Conservation (phyloP, 2,888 invertebrate genomes). For the Tenthredo scrophulariae region DNA sequence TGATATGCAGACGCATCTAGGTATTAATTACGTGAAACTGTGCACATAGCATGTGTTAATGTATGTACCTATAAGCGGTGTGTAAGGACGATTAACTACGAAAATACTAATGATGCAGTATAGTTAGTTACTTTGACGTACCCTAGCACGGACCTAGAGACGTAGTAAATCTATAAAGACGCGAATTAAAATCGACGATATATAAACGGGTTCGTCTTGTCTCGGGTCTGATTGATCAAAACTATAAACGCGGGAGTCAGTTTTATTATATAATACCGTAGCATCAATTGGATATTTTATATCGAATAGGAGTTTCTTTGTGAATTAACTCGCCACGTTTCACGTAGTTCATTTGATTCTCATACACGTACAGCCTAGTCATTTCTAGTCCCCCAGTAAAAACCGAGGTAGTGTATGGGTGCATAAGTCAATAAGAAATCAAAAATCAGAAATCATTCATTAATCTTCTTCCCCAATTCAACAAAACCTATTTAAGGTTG, state of each 20-base stretch:
- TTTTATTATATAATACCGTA: conserved; percentile 3
- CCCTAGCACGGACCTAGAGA: not conserved
- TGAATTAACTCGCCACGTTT: not conserved
- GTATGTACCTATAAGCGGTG: not conserved
- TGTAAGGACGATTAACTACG: not conserved
- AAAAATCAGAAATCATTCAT: not conserved
- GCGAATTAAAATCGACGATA: not conserved
- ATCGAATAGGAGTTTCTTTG: not conserved
- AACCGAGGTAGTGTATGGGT: not conserved
- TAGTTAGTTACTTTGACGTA: conserved; percentile 5
- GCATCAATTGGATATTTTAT: not conserved
- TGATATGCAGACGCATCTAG: not conserved
- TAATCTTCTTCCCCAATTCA: not conserved
- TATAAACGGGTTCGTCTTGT: not conserved
- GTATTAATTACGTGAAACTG: conserved; percentile 11
- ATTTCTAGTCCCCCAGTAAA: not conserved
- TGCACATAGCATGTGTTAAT: not conserved
- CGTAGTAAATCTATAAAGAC: conserved; percentile 9
- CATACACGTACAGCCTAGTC: not conserved
- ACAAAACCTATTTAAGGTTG: not conserved
- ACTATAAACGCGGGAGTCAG: not conserved
- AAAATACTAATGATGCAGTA: not conserved
- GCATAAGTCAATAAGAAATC: not conserved
- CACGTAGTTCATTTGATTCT: not conserved
- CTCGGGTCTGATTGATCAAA: not conserved